Conservation (phyloP, 2,113 vertebrate species). For the Coturnix japonica region DNA sequence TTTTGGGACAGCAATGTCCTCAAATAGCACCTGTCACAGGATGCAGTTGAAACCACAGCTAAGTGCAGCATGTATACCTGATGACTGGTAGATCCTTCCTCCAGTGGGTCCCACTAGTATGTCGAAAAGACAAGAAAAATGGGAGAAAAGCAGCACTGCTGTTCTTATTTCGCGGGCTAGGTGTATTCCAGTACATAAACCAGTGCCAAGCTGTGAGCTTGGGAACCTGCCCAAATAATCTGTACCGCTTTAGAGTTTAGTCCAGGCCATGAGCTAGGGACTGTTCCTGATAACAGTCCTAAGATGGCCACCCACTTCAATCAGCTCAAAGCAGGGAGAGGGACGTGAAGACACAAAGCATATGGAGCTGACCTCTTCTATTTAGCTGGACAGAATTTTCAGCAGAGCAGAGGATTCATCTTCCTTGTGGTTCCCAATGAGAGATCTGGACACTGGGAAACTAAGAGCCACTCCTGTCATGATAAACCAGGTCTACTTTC, state of each 20-base stretch:
- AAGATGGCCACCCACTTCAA: not conserved
- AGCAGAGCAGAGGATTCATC: not conserved
- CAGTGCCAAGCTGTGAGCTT: not conserved
- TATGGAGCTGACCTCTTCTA: not conserved
- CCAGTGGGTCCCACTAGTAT: not conserved
- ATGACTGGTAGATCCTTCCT: not conserved
- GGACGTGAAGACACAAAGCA: not conserved
- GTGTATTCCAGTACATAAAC: not conserved
- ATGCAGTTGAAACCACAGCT: slow-evolving; percentile 31
- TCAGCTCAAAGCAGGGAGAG: not conserved
- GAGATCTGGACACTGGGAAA: not conserved
- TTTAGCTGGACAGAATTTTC: not conserved
- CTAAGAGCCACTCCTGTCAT: not conserved
- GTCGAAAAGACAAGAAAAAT: not conserved
- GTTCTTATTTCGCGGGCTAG: not conserved
- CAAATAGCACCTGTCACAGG: slow-evolving; percentile 42
- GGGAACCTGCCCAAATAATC: not conserved
- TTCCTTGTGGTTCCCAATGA: not conserved
- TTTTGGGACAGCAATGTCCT: not conserved
- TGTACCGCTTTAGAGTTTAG: not conserved
- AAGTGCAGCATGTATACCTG: not conserved
- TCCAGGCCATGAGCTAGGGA: not conserved
- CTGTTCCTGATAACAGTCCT: not conserved
- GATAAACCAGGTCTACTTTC: not conserved
- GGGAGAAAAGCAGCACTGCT: not conserved